Base-by-base conservation (phyloP, 2,888 invertebrate species). In the Fabriciana adippe region DNA sequence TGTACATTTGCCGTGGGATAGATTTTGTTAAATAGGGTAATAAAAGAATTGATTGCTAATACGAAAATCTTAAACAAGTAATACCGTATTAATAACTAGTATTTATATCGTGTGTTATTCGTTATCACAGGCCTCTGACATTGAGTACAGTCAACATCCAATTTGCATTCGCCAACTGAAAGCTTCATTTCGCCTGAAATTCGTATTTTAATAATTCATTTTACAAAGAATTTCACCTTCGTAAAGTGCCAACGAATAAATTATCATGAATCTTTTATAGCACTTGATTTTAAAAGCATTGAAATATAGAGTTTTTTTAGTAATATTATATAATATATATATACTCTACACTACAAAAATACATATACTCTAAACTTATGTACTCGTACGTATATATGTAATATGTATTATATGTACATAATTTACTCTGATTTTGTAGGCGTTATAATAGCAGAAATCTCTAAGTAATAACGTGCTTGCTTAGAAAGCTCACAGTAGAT, bases 161-260 rank as follows among this genome's bases (percentile, higher is more conserved):
- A 67, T 70, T 70, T 70, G 70, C 70, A 70, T 70, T 56, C 62
- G 62, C 54, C 65, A 56, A 53, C 64, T 66, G 65, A 59, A 54
- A 66, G 65, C 65, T 57, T 61, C 47, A 47, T 59, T 48, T 18
- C 64, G 45, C 35, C 35, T 47, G 54, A 69, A 66, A 62, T 57
- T 67, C 55, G 54, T 31, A 67, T 65, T 64, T 67, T 65, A 70
- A 70, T 70, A 62, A 70, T 70, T 67, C 62, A 70, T 67, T 62
- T 67, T 54, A 31, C 31, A 55, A 64, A 64, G 59, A 55, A 54
- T 54, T 47, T 45, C 62, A 62, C 66, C 59, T 48, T 66, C 66
- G 31, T 47, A 60, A 65, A 66, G 53, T 35, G 62, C 51, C 61
- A 35, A 35, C 62, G 62, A 62, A 62, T 41, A 54, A 53, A 54